Conservation (phyloP, 2,888 invertebrate species). For the Trichogramma dendrolimi region DNA sequence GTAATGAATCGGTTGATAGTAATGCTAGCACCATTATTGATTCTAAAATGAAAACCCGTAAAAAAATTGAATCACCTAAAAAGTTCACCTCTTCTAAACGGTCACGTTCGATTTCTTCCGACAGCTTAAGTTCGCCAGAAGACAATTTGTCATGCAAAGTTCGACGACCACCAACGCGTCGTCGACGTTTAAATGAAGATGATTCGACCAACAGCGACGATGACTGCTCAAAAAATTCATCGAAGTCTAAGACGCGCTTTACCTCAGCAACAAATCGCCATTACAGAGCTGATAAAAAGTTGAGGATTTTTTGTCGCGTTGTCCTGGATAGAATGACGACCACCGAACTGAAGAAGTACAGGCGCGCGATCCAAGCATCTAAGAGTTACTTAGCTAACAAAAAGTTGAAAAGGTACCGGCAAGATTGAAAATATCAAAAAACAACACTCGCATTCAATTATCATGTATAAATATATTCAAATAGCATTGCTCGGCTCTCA, state of each 20-base stretch:
- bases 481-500: no score
- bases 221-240: no score
- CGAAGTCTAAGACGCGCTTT: no score
- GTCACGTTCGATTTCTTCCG: conserved; percentile 24
- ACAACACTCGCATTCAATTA: no score
- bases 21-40: not conserved
- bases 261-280: conserved; percentile 23
- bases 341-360: conserved; percentile 34
- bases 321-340: conserved; percentile 35
- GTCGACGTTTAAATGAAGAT: not conserved
- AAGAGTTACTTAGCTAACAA: conserved; percentile 40
- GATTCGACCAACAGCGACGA: not conserved
- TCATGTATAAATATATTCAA: no score
- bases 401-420: conserved; percentile 42
- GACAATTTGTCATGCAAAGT: not conserved
- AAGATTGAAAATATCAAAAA: not conserved
- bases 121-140: conserved; percentile 23
- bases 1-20: not conserved
- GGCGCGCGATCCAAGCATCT: conserved; percentile 40
- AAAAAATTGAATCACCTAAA: not conserved
- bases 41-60: not conserved
- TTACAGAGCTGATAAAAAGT: conserved; percentile 37
- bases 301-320: conserved; percentile 36
- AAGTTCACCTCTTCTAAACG: conserved; percentile 17
- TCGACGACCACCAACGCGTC: not conserved